These are phyloP conservation scores for Sebastes wilsoni DNA, from an alignment of 2,797 vertebrate species.

Conservation along the genomic window DNA sequence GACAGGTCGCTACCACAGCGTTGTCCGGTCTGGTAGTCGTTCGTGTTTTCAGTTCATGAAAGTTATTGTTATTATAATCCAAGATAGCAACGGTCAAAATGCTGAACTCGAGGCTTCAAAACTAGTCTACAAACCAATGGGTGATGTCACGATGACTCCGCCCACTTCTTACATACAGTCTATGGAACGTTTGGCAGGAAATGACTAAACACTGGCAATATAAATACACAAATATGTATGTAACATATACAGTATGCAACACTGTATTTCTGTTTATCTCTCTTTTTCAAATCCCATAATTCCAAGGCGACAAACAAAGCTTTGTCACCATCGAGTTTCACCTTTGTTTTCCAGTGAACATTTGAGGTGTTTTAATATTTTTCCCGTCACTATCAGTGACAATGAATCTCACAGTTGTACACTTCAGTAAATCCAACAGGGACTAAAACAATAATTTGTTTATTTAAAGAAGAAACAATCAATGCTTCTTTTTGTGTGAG, in stretches of 20 bases:
- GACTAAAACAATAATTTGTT: background rate
- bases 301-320: background rate
- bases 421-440: background rate
- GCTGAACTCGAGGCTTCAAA: no score
- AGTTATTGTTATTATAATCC: no score
- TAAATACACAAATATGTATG: background rate
- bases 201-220: background rate
- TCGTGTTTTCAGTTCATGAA: no score
- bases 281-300: background rate
- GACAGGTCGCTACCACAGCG: no score
- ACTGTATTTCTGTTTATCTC: background rate
- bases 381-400: background rate
- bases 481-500: background rate
- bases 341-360: background rate
- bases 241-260: background rate
- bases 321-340: background rate
- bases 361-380: background rate
- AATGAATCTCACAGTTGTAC: background rate
- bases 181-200: background rate
- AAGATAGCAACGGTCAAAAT: no score
- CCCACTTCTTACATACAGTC: no score
- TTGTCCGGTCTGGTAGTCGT: no score
- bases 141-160: no score
- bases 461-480: background rate
- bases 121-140: no score